Conservation (phyloP, 2,113 vertebrate species). For the Macquaria australasica region DNA sequence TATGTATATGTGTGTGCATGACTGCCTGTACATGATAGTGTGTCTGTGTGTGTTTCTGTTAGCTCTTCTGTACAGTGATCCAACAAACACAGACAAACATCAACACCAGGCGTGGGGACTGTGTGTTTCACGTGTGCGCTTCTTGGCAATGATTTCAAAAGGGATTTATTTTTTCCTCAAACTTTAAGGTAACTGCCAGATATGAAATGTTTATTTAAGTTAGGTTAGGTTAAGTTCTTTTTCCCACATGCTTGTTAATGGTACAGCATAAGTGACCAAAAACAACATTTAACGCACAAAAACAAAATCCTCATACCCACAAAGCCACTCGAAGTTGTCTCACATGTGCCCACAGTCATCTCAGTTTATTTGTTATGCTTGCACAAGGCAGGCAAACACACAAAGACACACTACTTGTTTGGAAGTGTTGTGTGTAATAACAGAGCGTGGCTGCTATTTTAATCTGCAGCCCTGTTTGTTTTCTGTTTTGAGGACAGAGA, state of each 20-base stretch:
- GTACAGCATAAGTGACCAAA: constrained; percentile 19
- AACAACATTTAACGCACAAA: constrained; percentile 27
- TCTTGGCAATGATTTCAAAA: constrained; percentile 50
- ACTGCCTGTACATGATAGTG: not conserved
- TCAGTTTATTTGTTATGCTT: constrained; percentile 39
- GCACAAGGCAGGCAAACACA: constrained; percentile 29
- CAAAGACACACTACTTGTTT: constrained; percentile 32
- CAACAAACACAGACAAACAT: constrained; percentile 44
- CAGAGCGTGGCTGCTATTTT: constrained; percentile 62
- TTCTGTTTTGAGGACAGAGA: constrained; percentile 61
- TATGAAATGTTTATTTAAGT: constrained; percentile 43
- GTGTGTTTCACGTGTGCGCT: constrained; percentile 36
- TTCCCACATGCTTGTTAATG: constrained; percentile 27
- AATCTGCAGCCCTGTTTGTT: constrained; percentile 60
- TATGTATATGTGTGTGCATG: not conserved
- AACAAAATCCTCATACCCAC: constrained; percentile 17
- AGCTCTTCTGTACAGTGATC: constrained; percentile 33
- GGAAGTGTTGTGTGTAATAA: constrained; percentile 58
- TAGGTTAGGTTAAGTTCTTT: constrained; percentile 17
- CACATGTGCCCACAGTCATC: constrained; percentile 17
- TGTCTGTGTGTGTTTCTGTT: constrained; percentile 13
- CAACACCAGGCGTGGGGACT: constrained; percentile 28
- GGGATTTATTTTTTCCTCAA: constrained; percentile 2
- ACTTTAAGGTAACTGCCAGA: constrained; percentile 23
- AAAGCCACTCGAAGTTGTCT: constrained; percentile 11